A percentile compares a stretch with the other conserved stretches of the same genome.
Conservation (phyloP, 2,888 invertebrate genomes). For the Campoplex capitator region DNA sequence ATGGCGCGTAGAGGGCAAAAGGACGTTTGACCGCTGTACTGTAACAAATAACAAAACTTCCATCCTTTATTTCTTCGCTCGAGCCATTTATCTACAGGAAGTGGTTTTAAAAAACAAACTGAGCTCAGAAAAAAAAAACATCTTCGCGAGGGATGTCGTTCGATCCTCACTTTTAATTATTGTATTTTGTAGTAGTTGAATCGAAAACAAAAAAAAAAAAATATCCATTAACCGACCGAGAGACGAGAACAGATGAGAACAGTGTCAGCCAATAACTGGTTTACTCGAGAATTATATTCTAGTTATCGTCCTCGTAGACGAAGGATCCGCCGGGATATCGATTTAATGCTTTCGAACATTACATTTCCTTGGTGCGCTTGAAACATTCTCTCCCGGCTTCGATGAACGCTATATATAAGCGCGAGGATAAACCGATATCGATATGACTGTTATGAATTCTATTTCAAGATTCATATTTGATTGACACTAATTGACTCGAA, state of each 20-base stretch:
- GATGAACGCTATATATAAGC: background rate
- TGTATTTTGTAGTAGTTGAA: background rate
- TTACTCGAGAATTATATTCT: background rate
- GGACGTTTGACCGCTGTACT: slow-evolving; percentile 1
- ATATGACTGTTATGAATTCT: background rate
- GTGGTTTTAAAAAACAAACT: slow-evolving; percentile 27
- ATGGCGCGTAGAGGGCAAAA: slow-evolving; percentile 31
- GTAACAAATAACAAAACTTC: background rate
- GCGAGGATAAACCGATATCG: background rate
- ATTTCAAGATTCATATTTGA: background rate
- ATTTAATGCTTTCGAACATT: slow-evolving; percentile 36
- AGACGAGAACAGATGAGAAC: background rate
- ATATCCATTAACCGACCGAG: slow-evolving; percentile 6
- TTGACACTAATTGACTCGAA: background rate
- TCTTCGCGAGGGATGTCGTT: background rate
- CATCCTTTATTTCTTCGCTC: background rate
- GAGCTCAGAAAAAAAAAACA: slow-evolving; percentile 13
- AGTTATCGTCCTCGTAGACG: slow-evolving; percentile 19
- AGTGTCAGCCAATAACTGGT: slow-evolving; percentile 25
- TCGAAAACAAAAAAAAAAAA: background rate
- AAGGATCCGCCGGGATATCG: slow-evolving; percentile 30
- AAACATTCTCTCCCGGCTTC: background rate
- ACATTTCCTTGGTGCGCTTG: slow-evolving; percentile 3
- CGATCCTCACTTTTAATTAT: background rate
- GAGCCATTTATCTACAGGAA: slow-evolving; percentile 16